These are phyloP conservation scores for Aspidiotus rigidus DNA, from an alignment of 2,888 invertebrate species.

Conservation along the genomic window DNA sequence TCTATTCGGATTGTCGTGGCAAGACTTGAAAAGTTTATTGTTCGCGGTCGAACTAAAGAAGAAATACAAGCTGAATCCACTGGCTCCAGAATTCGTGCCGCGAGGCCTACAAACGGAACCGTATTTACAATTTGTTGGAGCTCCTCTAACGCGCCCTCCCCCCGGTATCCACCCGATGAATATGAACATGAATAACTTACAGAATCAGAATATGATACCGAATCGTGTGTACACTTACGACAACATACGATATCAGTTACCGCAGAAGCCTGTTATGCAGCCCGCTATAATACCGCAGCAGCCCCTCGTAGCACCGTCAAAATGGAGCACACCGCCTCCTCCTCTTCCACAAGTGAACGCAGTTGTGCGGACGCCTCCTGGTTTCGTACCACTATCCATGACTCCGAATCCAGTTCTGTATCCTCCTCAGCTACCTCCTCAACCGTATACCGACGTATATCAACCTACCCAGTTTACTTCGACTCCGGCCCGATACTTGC, in stretches of 20 bases:
- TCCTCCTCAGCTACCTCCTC: slow-evolving; percentile 5
- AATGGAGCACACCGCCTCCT: neutral
- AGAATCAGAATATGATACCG: neutral
- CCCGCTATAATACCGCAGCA: neutral
- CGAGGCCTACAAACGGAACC: slow-evolving; percentile 46
- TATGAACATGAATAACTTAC: neutral
- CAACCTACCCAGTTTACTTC: slow-evolving; percentile 7
- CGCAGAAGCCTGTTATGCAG: slow-evolving; percentile 16
- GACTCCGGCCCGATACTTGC: neutral
- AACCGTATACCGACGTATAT: slow-evolving; percentile 8
- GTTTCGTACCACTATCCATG: slow-evolving; percentile 1
- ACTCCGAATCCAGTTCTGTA: neutral
- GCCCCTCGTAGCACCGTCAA: neutral
- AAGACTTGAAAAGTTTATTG: slow-evolving; percentile 55
- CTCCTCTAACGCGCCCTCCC: slow-evolving; percentile 5
- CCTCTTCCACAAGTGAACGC: neutral
- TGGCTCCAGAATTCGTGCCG: slow-evolving; percentile 72
- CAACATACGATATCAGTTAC: slow-evolving; percentile 28
- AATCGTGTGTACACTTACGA: slow-evolving; percentile 24
- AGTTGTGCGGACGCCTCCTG: neutral
- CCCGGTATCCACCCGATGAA: neutral
- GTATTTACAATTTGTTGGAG: slow-evolving; percentile 33
- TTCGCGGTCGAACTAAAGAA: slow-evolving; percentile 66
- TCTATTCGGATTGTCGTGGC: slow-evolving; percentile 63
- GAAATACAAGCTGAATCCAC: slow-evolving; percentile 67